Conservation (phyloP, 2,113 vertebrate species). For the Alexandromys fortis region DNA sequence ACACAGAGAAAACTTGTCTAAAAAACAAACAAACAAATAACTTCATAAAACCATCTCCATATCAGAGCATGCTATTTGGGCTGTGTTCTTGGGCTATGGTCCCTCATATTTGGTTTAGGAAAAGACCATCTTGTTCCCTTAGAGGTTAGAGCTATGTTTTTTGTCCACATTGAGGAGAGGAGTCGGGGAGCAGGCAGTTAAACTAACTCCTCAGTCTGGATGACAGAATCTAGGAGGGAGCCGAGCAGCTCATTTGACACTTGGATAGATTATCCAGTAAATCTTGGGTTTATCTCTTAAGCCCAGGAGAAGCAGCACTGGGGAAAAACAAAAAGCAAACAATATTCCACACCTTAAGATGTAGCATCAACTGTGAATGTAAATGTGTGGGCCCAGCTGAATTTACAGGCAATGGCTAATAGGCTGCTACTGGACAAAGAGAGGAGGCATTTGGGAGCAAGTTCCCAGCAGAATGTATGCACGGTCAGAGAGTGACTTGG, state of each 20-base stretch:
- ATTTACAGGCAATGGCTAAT: not conserved
- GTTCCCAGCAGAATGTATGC: accelerated
- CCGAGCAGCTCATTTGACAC: not conserved
- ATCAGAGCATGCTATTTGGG: not conserved
- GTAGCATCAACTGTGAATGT: not conserved
- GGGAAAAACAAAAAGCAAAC: not conserved
- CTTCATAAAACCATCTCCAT: not conserved
- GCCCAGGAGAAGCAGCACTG: not conserved
- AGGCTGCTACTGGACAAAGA: not conserved
- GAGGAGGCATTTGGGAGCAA: not conserved
- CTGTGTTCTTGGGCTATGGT: not conserved
- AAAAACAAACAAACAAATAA: not conserved
- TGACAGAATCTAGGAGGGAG: not conserved
- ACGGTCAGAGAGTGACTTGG: not conserved
- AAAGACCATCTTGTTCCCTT: not conserved
- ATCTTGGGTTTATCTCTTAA: constrained; percentile 6
- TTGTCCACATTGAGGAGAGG: not conserved
- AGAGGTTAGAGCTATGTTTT: not conserved
- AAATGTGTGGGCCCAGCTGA: not conserved
- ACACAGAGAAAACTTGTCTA: not conserved
- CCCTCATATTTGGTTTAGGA: not conserved
- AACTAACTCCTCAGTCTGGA: not conserved
- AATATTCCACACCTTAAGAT: not conserved
- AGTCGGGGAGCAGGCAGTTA: not conserved
- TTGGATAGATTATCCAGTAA: not conserved